Evolutionary conservation across 2,888 invertebrate genomes (phyloP).

Genomic region (Apodemia duryi): DNA sequence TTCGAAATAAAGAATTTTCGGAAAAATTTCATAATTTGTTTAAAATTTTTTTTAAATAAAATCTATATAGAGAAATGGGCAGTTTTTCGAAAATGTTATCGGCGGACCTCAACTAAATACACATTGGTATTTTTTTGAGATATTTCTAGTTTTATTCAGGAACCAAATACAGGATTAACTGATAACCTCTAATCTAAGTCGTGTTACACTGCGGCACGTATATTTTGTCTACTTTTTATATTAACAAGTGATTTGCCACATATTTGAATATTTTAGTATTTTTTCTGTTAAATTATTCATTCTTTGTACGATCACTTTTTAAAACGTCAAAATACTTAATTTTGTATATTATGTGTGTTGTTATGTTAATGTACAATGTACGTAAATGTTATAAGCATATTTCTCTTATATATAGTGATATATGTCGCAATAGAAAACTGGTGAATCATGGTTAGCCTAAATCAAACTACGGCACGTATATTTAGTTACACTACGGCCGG

Average conservation of each 20-base stretch:
- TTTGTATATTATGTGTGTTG: no score
- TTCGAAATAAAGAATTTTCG: neutral
- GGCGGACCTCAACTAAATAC: neutral
- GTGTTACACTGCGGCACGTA: neutral
- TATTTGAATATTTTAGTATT: neutral
- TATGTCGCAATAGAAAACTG: no score
- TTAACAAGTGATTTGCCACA: constrained; percentile 10
- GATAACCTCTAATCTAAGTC: constrained; percentile 31
- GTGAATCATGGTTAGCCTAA: no score
- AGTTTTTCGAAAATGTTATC: neutral
- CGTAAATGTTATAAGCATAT: no score
- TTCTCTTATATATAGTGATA: no score
- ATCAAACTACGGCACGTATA: no score
- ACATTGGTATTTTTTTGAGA: constrained; percentile 12
- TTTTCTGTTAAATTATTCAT: no score
- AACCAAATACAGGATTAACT: constrained; percentile 53
- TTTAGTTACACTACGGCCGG: no score
- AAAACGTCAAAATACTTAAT: no score
- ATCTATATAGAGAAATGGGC: neutral
- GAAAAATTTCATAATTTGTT: neutral
- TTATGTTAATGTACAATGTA: no score
- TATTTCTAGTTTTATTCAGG: constrained; percentile 37
- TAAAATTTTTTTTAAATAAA: neutral
- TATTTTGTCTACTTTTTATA: neutral
- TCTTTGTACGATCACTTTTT: no score